phyloP scores from a whole-genome alignment of 2,888 invertebrate genomes.

The Drosophila suboccidentalis region DNA sequence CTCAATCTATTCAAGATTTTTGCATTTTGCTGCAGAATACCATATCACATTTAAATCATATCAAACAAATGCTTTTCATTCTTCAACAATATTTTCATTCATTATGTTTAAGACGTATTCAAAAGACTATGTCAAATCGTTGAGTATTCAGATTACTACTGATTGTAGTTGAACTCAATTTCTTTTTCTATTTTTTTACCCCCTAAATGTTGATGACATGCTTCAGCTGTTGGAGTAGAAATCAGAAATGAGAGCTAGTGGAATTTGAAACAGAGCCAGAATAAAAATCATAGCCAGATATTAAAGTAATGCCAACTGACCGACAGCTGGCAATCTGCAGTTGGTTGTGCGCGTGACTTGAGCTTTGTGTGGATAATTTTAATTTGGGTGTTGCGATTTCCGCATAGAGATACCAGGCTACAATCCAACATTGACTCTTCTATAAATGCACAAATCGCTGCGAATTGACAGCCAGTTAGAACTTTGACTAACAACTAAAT shows the following conservation, averaged over 20 bases:
- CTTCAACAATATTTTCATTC: constrained; percentile 9
- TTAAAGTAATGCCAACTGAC: background rate
- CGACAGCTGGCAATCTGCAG: constrained; percentile 39
- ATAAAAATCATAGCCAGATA: constrained; percentile 2
- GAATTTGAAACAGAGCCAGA: constrained; percentile 25
- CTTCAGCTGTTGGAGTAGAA: constrained; percentile 8
- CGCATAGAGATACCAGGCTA: constrained; percentile 56
- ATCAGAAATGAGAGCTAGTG: background rate
- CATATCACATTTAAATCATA: background rate
- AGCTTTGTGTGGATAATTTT: constrained; percentile 2
- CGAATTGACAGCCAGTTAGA: constrained; percentile 53
- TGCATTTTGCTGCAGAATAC: background rate
- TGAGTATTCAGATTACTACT: constrained; percentile 3
- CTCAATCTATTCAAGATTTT: background rate
- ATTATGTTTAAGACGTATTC: background rate
- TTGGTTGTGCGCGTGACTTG: constrained; percentile 34
- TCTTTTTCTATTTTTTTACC: background rate
- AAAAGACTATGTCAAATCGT: background rate
- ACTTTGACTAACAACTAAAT: constrained; percentile 29
- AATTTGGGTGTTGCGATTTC: constrained; percentile 47
- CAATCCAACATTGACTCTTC: background rate
- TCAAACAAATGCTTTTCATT: constrained; percentile 7
- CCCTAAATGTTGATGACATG: background rate
- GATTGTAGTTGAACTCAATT: background rate
- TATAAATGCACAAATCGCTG: constrained; percentile 59